Conservation (phyloP, 2,797 vertebrate genomes). For the Ctenochaetus hawaiiensis region DNA sequence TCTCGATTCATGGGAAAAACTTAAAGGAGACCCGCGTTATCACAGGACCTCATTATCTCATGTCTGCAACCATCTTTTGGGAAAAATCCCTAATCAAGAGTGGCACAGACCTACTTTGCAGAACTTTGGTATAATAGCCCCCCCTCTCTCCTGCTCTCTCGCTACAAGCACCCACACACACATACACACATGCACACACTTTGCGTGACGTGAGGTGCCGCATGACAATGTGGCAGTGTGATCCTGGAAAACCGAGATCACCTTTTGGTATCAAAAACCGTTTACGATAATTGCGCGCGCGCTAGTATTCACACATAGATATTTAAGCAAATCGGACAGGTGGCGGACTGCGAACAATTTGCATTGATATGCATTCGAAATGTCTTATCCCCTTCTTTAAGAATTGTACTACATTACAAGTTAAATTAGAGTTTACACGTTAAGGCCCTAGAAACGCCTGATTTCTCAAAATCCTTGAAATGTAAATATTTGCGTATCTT, state of each 20-base stretch:
- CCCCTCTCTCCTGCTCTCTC: conserved; percentile 18
- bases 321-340: background rate
- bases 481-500: background rate
- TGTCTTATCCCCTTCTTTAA: background rate
- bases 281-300: conserved; percentile 10
- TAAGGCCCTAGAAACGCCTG: background rate
- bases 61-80: conserved; percentile 88
- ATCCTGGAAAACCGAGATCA: conserved; percentile 37
- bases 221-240: conserved; percentile 47
- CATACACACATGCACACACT: conserved; percentile 25
- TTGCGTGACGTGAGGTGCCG: conserved; percentile 52
- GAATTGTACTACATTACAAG: background rate
- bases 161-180: conserved; percentile 38
- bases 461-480: background rate
- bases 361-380: background rate
- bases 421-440: background rate
- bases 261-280: conserved; percentile 27
- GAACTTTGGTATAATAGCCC: conserved; percentile 69
- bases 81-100: conserved; percentile 86
- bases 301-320: background rate
- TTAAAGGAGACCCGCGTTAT: conserved; percentile 88
- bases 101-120: conserved; percentile 84
- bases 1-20: conserved; percentile 90
- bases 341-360: background rate
- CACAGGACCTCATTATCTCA: conserved; percentile 92